These are phyloP conservation scores for Crotalus helleri DNA, from an alignment of 2,113 vertebrate genomes.

Conservation along the genomic window DNA sequence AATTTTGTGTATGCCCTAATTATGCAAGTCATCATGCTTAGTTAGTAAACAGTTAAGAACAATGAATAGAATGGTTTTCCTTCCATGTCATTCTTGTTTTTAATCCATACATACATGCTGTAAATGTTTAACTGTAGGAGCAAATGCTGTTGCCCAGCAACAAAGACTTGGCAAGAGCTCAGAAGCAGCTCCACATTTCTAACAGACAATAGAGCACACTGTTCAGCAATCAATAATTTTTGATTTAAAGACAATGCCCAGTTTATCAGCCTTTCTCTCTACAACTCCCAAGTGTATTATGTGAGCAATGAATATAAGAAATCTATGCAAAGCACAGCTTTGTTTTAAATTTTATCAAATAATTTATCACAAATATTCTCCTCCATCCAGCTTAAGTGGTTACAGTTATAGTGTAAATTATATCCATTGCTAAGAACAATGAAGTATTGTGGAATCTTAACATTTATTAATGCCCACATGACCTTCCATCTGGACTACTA, in stretches of 20 bases:
- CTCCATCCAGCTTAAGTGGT: conserved; percentile 17
- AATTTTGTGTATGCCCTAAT: neutral
- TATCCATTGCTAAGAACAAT: conserved; percentile 44
- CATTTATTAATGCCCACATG: too few relatives aligned
- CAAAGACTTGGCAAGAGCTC: conserved; percentile 61
- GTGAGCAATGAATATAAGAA: conserved; percentile 34
- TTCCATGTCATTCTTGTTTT: conserved; percentile 36
- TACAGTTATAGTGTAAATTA: conserved; percentile 1
- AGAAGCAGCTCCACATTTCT: conserved; percentile 47
- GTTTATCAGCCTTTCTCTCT: conserved; percentile 50
- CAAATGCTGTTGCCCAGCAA: conserved; percentile 65
- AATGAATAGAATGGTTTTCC: conserved; percentile 20
- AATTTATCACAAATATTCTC: conserved; percentile 37
- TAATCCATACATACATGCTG: conserved; percentile 56
- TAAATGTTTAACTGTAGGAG: conserved; percentile 56
- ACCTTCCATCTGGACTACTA: neutral
- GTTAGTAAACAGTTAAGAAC: conserved; percentile 51
- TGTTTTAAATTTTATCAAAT: conserved; percentile 34
- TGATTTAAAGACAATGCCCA: conserved; percentile 56
- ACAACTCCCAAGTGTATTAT: conserved; percentile 51
- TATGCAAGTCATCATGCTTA: neutral
- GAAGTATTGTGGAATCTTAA: neutral
- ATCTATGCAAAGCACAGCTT: conserved; percentile 32
- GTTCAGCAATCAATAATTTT: conserved; percentile 58
- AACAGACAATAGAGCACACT: conserved; percentile 53